Evolutionary conservation across 2,797 vertebrate genomes (phyloP).

Genomic region (Gymnothorax javanicus): DNA sequence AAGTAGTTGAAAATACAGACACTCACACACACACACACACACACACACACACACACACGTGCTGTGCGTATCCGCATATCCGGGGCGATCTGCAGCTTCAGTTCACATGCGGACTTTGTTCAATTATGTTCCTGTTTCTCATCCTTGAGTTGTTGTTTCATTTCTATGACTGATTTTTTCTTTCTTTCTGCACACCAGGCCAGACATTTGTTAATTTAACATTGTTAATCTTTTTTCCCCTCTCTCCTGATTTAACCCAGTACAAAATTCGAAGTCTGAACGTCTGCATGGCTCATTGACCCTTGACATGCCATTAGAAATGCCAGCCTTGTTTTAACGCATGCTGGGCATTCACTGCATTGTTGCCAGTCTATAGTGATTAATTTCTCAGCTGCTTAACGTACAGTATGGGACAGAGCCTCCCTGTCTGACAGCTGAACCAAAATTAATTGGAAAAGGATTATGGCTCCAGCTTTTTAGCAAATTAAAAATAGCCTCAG

Average conservation of each 20-base stretch:
- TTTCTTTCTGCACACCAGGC: background rate
- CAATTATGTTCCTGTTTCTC: background rate
- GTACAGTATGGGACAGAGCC: conserved; percentile 30
- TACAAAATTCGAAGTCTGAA: background rate
- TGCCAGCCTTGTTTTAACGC: conserved; percentile 44
- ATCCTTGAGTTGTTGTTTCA: background rate
- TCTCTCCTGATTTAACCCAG: background rate
- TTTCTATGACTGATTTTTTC: background rate
- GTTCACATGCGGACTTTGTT: background rate
- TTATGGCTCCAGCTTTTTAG: conserved; percentile 45
- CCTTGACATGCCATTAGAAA: conserved; percentile 44
- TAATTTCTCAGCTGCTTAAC: conserved; percentile 4
- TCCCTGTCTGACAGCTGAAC: conserved; percentile 46
- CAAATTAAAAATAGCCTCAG: conserved; percentile 49
- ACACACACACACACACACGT: background rate
- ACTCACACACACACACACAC: background rate
- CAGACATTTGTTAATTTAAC: background rate
- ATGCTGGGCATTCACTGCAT: conserved; percentile 6
- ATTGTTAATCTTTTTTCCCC: background rate
- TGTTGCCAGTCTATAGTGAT: conserved; percentile 38
- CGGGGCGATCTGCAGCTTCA: background rate
- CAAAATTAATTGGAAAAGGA: conserved; percentile 51
- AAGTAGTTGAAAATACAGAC: no score
- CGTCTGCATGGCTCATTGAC: background rate
- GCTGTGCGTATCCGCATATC: background rate